Evolutionary conservation across 1,140 invertebrate species (phyloP), one percentile per base, ranked within the genome.

Genomic region (Trialeurodes vaporariorum): DNA sequence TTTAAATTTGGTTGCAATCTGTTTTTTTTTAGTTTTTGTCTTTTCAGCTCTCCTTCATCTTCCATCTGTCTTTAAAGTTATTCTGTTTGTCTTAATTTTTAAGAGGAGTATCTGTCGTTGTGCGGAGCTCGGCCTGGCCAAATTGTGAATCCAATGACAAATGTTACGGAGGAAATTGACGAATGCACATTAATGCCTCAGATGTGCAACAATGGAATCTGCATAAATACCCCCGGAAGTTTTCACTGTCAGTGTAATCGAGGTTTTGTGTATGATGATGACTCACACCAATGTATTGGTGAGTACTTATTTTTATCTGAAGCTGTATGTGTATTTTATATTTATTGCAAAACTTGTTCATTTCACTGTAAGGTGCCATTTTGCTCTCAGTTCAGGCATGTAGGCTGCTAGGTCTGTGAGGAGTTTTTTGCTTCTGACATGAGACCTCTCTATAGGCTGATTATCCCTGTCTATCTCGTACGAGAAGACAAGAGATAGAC

Each of bases 171-270:
- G 70, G 87, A 89, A 70, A 90, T 91, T 63, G 85, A 92, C 72
- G 90, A 94, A 79, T 96, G 93, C 74, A 79, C 83, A 13, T 79
- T 90, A 60, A 92, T 92, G 86, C 88, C 90, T 21, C 85, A 86
- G 25, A 86, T 92, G 81, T 96, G 93, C 79, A 87, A 86, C 63
- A 89, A 94, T 71, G 92, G 91, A 2, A 78, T 79, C 21, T 94
- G 92, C 73, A 83, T 93, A 72, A 91, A 92, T 75, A 90, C 86
- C 0, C 86, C 87, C 9, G 87, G 88, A 0, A 89, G 87, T 75
- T 91, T 89, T 70, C 83, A 85, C 66, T 88, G 87, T 72, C 82
- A 85, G 49, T 89, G 87, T 68, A 81, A 86, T 66, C 75, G 76
- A 62, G 90, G 90, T 1, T 92, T 86, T 74, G 77, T 85, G 34